Evolutionary conservation across 1,140 invertebrate species (phyloP).

Genomic region (Trachelipus rathkii): DNA sequence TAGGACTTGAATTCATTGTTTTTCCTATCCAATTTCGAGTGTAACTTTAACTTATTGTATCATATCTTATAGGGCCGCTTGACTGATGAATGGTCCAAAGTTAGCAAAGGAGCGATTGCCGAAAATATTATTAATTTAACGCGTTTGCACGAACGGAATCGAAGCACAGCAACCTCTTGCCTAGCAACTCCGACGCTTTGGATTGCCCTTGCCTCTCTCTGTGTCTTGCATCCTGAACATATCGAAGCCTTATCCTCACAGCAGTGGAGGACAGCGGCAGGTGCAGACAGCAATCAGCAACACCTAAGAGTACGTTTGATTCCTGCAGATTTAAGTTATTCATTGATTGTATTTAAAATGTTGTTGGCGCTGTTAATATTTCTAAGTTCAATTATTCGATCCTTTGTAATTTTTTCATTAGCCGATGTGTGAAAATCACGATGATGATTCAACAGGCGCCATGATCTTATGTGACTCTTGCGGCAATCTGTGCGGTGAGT

Average conservation of each 20-base stretch:
- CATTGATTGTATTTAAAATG: not conserved
- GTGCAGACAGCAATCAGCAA: constrained; percentile 50
- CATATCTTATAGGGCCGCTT: constrained; percentile 68
- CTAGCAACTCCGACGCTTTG: constrained; percentile 79
- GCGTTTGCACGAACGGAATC: constrained; percentile 67
- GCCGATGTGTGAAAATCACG: constrained; percentile 91
- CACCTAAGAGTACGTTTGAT: constrained; percentile 58
- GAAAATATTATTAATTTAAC: constrained; percentile 83
- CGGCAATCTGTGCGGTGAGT: constrained; percentile 89
- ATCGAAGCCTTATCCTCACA: constrained; percentile 74
- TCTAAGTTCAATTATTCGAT: too few relatives aligned
- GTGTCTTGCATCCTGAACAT: constrained; percentile 85
- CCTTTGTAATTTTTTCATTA: constrained; percentile 48
- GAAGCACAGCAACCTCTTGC: constrained; percentile 66
- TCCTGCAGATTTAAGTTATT: constrained; percentile 46
- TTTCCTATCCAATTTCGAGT: not conserved
- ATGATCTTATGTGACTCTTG: constrained; percentile 87
- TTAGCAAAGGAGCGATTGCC: constrained; percentile 86
- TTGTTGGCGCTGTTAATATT: too few relatives aligned
- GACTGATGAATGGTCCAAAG: constrained; percentile 75
- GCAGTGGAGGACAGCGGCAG: constrained; percentile 60
- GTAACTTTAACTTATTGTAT: not conserved
- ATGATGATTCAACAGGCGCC: constrained; percentile 89
- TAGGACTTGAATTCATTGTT: not conserved
- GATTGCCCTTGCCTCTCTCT: constrained; percentile 86